Base-by-base conservation (phyloP, 2,888 invertebrate species). In the Muschampia plurimacula region DNA sequence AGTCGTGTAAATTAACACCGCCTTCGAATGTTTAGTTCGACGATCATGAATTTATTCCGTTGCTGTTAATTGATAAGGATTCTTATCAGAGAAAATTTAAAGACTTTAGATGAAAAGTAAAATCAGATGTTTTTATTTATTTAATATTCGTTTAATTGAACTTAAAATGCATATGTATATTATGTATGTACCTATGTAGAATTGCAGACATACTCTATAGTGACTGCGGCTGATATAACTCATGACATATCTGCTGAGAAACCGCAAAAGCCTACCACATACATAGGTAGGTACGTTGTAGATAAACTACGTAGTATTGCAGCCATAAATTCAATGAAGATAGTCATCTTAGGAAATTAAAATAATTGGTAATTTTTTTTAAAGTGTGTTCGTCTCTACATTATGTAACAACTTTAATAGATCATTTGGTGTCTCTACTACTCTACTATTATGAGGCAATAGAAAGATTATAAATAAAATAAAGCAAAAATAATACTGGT, bases 1-100 rank as follows among this genome's bases (percentile, higher is more conserved):
- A 89, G 90, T 91, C 86, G 87, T 91, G 89, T 93, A 90, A 92
- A 92, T 92, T 92, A 91, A 90, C 90, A 85, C 89, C 84, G 83
- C 86, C 85, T 84, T 89, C 85, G 78, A 82, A 86, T 79, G 83
- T 87, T 83, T 83, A 80, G 80, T 84, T 82, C 74, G 82, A 80
- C 81, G 78, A 80, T 87, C 84, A 82, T 87, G 86, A 86, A 89
- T 89, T 90, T 91, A 83, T 80, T 78, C 79, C 74, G 81, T 74
- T 75, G 77, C 80, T 79, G 87, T 84, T 88, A 91, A 91, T 89
- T 90, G 84, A 86, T 82, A 81, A 79, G 76, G 70, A 79, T 81
- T 80, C 79, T 80, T 74, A 74, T 36, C n/a, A 36, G 7, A 9
- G 49, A 10, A 60, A 12, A 60, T 60, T 60, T n/a, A 4, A 59